Base-by-base conservation (phyloP, 2,797 vertebrate species). In the Bucorvus abyssinicus region DNA sequence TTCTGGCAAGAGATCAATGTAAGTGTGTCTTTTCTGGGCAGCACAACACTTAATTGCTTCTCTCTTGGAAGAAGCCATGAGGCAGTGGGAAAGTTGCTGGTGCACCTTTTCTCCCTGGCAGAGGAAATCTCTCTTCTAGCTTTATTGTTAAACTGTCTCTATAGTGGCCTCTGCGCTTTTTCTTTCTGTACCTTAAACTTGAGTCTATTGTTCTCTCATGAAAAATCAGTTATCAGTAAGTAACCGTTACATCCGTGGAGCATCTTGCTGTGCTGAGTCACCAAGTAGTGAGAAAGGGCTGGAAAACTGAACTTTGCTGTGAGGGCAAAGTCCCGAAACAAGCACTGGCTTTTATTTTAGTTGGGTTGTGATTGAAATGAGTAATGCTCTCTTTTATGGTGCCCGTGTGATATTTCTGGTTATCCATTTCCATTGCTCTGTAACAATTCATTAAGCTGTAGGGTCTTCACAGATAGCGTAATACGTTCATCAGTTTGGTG, bases 391-490 rank as follows among this genome's bases (percentile, higher is more conserved):
- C 9, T 95, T 98, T 97, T 93, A 93, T 84, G 45, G 53, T 59
- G 64, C 56, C 80, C 84, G 90, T 93, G 75, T 97, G 97, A 90
- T 79, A 75, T 60, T 96, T 97, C 93, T 92, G 84, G 57, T 94
- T 94, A 95, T 88, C 94, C 94, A 50, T 5, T 97, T 96, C 94
- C 71, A 93, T 82, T 89, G 69, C 74, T 84, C 80, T 61, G 12
- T 89, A 92, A 91, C 53, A 84, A 49, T 93, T 96, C 96, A 95
- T 96, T 94, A 95, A 96, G 69, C 96, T 89, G 38, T 5, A 20
- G 82, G 87, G 59, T 95, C 84, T 97, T 96, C 89, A 90, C 94
- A 95, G 96, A 93, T 92, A 86, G 47, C 70, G 97, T 97, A 95
- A 93, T 96, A 55, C 8, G 76, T 56, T 96, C 96, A 89, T 94